These are phyloP conservation scores for Paracyclopina nana DNA, from an alignment of 1,140 invertebrate genomes.

Conservation along the genomic window DNA sequence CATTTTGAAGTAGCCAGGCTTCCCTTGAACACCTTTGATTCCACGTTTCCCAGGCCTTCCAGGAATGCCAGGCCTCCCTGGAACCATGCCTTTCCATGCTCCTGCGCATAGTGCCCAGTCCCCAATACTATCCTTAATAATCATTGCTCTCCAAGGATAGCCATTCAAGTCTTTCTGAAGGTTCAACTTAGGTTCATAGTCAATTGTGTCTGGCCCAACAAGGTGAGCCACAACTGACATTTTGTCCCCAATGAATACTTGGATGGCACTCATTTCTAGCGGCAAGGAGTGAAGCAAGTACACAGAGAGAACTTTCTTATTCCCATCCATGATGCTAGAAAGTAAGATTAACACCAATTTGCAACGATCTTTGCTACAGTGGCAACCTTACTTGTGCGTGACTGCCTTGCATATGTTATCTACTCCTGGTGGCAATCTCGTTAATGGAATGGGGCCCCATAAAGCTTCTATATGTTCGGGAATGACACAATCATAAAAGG, in stretches of 20 bases:
- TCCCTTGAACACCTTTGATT: not conserved
- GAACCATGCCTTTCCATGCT: slow-evolving; percentile 10
- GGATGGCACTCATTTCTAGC: slow-evolving; percentile 7
- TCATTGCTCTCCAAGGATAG: slow-evolving; percentile 8
- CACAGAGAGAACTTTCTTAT: not conserved
- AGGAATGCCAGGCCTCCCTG: slow-evolving; percentile 6
- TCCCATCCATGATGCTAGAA: slow-evolving; percentile 1
- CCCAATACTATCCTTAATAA: slow-evolving; percentile 12
- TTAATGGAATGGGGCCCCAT: slow-evolving; percentile 14
- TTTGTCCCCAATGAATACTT: slow-evolving; percentile 9
- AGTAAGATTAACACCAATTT: not conserved
- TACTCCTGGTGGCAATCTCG: not conserved
- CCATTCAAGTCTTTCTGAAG: not conserved
- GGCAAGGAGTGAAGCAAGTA: slow-evolving; percentile 13
- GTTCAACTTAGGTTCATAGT: slow-evolving; percentile 6
- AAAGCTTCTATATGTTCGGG: slow-evolving; percentile 9
- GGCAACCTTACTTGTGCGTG: slow-evolving; percentile 5
- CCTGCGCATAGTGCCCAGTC: slow-evolving; percentile 8
- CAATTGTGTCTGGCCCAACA: slow-evolving; percentile 4
- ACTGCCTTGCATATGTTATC: slow-evolving; percentile 14
- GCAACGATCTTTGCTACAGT: too few species aligned
- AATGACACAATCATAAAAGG: slow-evolving; percentile 12
- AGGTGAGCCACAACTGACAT: slow-evolving; percentile 13
- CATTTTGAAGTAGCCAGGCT: slow-evolving; percentile 12
- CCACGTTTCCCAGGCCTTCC: not conserved